phyloP scores from a whole-genome alignment of 2,113 vertebrate species.

The Saimiri boliviensis region DNA sequence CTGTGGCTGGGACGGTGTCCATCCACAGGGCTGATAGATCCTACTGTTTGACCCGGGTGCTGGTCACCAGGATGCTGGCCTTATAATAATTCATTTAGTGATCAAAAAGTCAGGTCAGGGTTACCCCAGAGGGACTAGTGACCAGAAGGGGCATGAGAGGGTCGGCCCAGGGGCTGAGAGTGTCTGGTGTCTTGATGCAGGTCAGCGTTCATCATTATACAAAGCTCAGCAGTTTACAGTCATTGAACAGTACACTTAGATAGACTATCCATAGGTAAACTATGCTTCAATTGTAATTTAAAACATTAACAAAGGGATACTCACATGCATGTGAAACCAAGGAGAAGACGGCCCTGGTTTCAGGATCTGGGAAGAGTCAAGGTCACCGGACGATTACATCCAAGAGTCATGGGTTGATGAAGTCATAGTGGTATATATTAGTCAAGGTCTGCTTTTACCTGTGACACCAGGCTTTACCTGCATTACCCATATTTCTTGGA shows the following conservation, averaged over 20 bases:
- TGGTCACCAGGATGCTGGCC: background rate
- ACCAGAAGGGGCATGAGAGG: rapidly evolving
- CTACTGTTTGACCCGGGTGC: background rate
- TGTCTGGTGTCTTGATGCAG: background rate
- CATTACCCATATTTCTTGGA: background rate
- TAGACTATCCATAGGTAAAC: background rate
- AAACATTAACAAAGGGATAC: background rate
- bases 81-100: background rate
- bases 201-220: background rate
- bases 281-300: background rate
- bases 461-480: background rate
- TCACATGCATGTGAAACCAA: background rate
- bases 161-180: background rate
- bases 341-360: background rate
- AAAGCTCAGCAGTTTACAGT: background rate
- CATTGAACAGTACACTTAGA: background rate
- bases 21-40: no score
- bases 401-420: background rate
- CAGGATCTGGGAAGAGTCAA: background rate
- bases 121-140: background rate
- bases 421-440: background rate
- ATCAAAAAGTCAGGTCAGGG: background rate
- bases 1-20: background rate
- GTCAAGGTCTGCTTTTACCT: background rate
- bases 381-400: background rate